Conservation (phyloP, 1,140 invertebrate species). For the Drosophila eugracilis region DNA sequence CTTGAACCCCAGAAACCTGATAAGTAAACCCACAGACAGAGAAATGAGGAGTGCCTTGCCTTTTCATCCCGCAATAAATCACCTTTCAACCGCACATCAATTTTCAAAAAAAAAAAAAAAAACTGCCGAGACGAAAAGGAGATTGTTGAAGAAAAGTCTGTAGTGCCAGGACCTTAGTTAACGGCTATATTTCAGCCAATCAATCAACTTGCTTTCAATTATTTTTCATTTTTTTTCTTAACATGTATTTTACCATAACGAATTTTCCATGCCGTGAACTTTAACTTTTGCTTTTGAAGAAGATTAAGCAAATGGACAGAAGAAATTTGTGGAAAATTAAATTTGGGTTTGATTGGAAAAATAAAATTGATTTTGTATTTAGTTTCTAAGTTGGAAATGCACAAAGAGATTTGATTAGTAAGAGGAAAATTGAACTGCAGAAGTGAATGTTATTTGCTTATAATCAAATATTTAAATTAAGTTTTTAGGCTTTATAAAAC, state of each 20-base stretch:
- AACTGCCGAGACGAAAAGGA: no score
- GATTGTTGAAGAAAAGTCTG: neutral
- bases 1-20: conserved; percentile 29
- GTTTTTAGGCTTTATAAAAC: no score
- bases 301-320: neutral
- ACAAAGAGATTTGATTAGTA: no score
- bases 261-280: conserved; percentile 1
- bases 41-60: conserved; percentile 1
- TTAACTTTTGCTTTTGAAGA: neutral
- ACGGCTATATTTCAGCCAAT: conserved; percentile 29
- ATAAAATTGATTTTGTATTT: no score
- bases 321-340: neutral
- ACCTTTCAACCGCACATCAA: conserved; percentile 50
- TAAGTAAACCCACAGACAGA: conserved; percentile 35
- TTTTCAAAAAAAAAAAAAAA: no score
- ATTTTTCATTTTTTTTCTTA: conserved; percentile 9
- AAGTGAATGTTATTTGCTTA: no score
- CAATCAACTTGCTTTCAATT: conserved; percentile 43
- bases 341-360: neutral
- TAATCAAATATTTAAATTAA: no score
- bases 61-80: conserved; percentile 41
- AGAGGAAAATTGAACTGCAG: no score
- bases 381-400: no score
- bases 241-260: conserved; percentile 9
- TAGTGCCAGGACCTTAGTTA: conserved; percentile 30